Evolutionary conservation across 2,888 invertebrate genomes (phyloP).

Genomic region (Coecobrya sp.): DNA sequence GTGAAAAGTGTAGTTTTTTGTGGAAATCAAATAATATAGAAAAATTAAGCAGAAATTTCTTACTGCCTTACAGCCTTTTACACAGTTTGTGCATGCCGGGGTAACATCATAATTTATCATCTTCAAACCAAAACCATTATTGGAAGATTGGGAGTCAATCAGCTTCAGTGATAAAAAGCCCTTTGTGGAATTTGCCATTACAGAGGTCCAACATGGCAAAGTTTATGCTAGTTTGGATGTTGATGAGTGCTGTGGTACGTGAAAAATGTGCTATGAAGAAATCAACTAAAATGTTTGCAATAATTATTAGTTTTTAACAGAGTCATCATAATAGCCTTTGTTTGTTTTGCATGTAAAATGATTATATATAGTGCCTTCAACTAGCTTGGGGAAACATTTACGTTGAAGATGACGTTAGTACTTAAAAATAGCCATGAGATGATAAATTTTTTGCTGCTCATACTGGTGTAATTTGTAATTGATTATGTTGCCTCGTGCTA

Average conservation of each 20-base stretch:
- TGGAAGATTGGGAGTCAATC: too few relatives aligned
- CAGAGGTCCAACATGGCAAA: constrained; percentile 62
- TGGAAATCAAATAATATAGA: not conserved
- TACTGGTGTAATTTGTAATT: not conserved
- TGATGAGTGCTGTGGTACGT: constrained; percentile 74
- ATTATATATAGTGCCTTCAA: constrained; percentile 74
- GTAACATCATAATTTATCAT: not conserved
- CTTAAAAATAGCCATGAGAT: not conserved
- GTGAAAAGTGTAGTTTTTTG: not conserved
- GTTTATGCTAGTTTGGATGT: constrained; percentile 35
- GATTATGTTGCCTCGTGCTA: not conserved
- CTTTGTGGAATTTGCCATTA: not conserved
- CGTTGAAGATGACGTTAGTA: constrained; percentile 81
- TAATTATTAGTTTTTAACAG: too few relatives aligned
- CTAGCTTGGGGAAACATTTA: constrained; percentile 56
- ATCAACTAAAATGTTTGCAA: not conserved
- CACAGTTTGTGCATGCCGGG: not conserved
- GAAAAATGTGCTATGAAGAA: constrained; percentile 32
- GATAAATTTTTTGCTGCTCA: not conserved
- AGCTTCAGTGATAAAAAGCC: too few relatives aligned
- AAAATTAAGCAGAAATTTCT: not conserved
- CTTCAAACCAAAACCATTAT: not conserved
- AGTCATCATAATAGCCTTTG: not conserved
- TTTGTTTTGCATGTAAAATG: constrained; percentile 5
- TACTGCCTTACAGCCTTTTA: not conserved